These are phyloP conservation scores for Leuciscus idus DNA, from an alignment of 2,113 vertebrate species.

Conservation along the genomic window DNA sequence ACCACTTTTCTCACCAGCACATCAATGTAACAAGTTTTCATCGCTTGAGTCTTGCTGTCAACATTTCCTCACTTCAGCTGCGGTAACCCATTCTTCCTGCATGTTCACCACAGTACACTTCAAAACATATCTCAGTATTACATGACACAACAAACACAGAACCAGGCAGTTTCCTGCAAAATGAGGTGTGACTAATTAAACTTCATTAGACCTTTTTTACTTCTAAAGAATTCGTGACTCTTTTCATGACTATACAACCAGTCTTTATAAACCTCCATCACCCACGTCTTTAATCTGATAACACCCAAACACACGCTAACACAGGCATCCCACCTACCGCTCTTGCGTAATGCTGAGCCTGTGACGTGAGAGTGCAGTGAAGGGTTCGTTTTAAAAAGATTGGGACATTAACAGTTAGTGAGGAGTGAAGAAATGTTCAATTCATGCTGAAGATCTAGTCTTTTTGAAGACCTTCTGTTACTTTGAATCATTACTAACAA, in stretches of 20 bases:
- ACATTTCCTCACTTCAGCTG: background rate
- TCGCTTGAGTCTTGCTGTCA: background rate
- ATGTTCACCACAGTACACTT: background rate
- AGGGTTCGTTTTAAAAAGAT: slow-evolving; percentile 11
- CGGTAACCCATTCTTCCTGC: background rate
- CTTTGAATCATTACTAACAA: background rate
- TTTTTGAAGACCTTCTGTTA: background rate
- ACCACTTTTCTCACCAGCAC: background rate
- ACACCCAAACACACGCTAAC: background rate
- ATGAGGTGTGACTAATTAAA: background rate
- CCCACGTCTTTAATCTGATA: slow-evolving; percentile 45
- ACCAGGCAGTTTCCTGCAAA: background rate
- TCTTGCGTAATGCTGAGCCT: background rate
- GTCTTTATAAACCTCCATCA: slow-evolving; percentile 53
- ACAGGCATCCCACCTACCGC: background rate
- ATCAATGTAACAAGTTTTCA: background rate
- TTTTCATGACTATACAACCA: background rate
- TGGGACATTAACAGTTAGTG: background rate
- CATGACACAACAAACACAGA: background rate
- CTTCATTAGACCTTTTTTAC: background rate
- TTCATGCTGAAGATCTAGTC: background rate
- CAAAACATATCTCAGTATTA: background rate
- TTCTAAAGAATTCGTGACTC: background rate
- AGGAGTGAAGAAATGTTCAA: background rate
- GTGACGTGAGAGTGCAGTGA: slow-evolving; percentile 4